A percentile compares a stretch with the other conserved stretches of the same genome.
These are phyloP conservation scores for Formica selysi DNA, from an alignment of 1,140 invertebrate species.

Conservation along the genomic window DNA sequence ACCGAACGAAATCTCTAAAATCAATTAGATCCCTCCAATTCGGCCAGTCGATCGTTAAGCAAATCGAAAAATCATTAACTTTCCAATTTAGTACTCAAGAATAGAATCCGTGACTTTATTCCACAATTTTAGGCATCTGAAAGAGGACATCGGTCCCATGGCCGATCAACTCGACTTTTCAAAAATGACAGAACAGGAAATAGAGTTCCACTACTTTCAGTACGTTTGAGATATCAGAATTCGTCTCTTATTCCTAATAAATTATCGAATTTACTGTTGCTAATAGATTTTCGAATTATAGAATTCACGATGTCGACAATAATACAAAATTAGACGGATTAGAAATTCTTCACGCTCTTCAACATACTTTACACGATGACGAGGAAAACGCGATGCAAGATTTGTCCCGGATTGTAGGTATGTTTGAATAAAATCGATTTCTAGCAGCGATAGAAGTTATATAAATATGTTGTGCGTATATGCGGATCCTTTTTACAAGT, in stretches of 20 bases:
- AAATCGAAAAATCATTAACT: not conserved
- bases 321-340: conserved; percentile 93
- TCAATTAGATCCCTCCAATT: too few relatives aligned
- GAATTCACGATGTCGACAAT: conserved; percentile 93
- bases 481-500: not conserved
- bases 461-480: not conserved
- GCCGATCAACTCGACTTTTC: conserved; percentile 87
- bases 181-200: conserved; percentile 90
- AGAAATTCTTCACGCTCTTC: conserved; percentile 91
- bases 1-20: too few relatives aligned
- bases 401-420: conserved; percentile 66
- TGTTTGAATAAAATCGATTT: not conserved
- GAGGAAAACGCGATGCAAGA: conserved; percentile 27
- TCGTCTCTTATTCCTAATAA: conserved; percentile 11
- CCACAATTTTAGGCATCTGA: conserved; percentile 88
- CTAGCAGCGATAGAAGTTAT: not conserved
- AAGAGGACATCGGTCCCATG: conserved; percentile 90
- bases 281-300: conserved; percentile 83
- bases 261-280: conserved; percentile 3
- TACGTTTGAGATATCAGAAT: conserved; percentile 76
- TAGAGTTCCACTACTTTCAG: conserved; percentile 91
- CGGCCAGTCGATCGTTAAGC: too few relatives aligned
- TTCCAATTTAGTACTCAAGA: conserved; percentile 16
- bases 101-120: conserved; percentile 59
- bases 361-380: conserved; percentile 88